Percentiles rank a stretch among this genome's conserved stretches.
Conservation (phyloP, 92 coral and sea anemone species). For the Plumapathes pennacea region DNA sequence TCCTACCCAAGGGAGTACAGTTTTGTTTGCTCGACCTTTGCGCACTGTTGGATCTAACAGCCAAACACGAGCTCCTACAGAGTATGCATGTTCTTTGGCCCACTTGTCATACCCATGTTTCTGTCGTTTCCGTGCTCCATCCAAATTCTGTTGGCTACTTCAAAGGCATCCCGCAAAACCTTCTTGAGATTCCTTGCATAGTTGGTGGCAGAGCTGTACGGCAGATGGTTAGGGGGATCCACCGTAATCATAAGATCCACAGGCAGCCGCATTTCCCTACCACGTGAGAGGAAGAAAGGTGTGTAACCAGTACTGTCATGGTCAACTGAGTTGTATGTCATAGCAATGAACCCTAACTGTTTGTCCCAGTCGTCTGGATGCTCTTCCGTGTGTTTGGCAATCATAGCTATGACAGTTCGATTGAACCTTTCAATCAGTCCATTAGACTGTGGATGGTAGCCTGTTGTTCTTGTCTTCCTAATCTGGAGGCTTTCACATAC, state of each 20-base stretch:
- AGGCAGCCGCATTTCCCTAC: constrained; percentile 37
- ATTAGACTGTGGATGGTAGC: constrained; percentile 19
- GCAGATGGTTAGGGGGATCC: constrained; percentile 13
- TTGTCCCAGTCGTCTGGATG: constrained; percentile 25
- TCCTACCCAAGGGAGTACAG: constrained; percentile 30
- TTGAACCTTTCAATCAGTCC: constrained; percentile 19
- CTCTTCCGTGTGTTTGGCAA: constrained; percentile 4
- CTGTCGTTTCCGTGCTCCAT: constrained; percentile 5
- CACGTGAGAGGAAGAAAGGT: constrained; percentile 21
- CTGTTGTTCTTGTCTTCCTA: constrained; percentile 39
- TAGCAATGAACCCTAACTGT: constrained; percentile 5
- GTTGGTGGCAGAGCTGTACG: background rate
- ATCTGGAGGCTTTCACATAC: constrained; percentile 22
- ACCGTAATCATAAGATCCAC: constrained; percentile 29
- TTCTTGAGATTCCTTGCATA: constrained; percentile 5
- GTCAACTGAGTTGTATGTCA: constrained; percentile 29
- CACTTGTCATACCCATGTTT: constrained; percentile 18
- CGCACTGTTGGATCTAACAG: constrained; percentile 12
- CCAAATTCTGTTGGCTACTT: constrained; percentile 8
- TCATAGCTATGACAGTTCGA: constrained; percentile 10
- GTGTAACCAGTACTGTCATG: constrained; percentile 36
- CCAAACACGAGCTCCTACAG: constrained; percentile 29
- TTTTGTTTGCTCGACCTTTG: constrained; percentile 25
- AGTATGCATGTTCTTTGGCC: constrained; percentile 6
- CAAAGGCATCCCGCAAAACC: constrained; percentile 2